Evolutionary conservation across 2,113 vertebrate genomes (phyloP).

Genomic region (Connochaetes taurinus): DNA sequence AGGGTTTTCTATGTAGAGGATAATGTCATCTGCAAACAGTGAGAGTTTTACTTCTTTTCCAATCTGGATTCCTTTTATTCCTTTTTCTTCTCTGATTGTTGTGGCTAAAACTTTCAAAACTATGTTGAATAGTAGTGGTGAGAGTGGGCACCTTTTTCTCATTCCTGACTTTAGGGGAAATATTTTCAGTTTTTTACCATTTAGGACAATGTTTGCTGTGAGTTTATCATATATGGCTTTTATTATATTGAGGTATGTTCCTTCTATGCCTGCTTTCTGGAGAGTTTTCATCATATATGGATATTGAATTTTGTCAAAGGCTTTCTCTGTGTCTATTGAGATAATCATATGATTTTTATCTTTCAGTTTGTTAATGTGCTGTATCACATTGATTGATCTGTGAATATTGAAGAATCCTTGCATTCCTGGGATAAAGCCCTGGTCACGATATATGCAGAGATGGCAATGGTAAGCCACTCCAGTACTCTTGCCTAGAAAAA

Average conservation of each 20-base stretch:
- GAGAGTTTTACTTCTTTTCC: background rate
- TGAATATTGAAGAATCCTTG: background rate
- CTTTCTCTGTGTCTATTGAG: background rate
- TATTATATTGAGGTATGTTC: too few species aligned
- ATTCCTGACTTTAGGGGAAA: background rate
- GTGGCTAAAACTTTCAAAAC: background rate
- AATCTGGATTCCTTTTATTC: background rate
- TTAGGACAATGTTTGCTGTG: background rate
- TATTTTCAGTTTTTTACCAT: background rate
- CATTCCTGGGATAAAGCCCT: background rate
- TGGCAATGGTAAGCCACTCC: too few species aligned
- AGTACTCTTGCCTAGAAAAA: too few species aligned
- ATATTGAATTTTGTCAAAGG: too few species aligned
- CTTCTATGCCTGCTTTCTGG: too few species aligned
- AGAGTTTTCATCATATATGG: too few species aligned
- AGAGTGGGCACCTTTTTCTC: background rate
- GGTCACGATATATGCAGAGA: background rate
- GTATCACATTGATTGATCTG: background rate
- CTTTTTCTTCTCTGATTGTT: background rate
- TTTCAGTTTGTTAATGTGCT: background rate
- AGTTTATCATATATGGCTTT: background rate
- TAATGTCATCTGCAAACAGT: background rate
- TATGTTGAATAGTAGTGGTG: background rate
- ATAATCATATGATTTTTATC: background rate
- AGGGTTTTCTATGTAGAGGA: background rate